A percentile compares a stretch with the other conserved stretches of the same genome.
These are phyloP conservation scores for Pangasius mekongensis DNA, from an alignment of 2,797 vertebrate species.

Conservation along the genomic window DNA sequence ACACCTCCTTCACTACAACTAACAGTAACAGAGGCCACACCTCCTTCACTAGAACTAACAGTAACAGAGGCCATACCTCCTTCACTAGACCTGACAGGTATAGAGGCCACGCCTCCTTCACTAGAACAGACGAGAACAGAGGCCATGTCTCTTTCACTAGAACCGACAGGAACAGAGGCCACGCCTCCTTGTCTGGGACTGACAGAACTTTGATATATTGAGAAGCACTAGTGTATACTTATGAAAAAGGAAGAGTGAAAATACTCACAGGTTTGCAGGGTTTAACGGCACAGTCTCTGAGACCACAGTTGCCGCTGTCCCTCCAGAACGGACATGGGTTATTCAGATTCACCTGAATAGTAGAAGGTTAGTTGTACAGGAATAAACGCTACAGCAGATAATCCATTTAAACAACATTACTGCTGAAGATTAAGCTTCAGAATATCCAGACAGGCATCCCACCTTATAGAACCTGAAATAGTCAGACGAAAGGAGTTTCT, in stretches of 20 bases:
- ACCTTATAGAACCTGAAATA: constrained; percentile 97
- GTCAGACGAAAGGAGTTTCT: constrained; percentile 83
- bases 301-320: constrained; percentile 81
- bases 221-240: background rate
- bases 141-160: background rate
- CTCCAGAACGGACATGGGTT: constrained; percentile 92
- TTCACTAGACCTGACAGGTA: background rate
- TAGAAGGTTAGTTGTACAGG: background rate
- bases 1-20: background rate
- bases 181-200: background rate
- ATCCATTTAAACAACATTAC: background rate
- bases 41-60: background rate
- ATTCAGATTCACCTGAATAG: constrained; percentile 85
- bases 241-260: background rate
- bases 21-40: background rate
- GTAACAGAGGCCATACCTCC: background rate
- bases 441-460: background rate
- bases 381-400: background rate
- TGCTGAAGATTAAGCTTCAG: background rate
- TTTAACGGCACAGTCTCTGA: constrained; percentile 85
- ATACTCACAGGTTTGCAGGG: constrained; percentile 88
- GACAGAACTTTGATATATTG: background rate
- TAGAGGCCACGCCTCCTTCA: background rate
- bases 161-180: background rate
- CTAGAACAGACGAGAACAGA: background rate